phyloP scores from a whole-genome alignment of 2,797 vertebrate genomes.

The Eulemur mongoz region DNA sequence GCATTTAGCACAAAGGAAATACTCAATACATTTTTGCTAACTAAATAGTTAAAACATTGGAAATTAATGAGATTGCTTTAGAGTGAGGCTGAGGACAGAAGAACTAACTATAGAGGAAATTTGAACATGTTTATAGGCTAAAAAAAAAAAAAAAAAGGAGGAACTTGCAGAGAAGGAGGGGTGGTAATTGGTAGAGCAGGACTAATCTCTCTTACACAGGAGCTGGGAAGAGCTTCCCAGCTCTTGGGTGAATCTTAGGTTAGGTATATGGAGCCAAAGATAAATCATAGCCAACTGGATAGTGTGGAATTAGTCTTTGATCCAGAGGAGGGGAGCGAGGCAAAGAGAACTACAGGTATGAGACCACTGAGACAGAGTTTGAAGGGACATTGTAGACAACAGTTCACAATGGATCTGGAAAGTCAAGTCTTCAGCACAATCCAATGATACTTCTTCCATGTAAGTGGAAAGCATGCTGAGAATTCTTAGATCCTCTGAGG shows the following conservation, averaged over 20 bases:
- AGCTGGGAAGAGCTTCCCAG: neutral
- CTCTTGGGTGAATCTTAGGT: neutral
- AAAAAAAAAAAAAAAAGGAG: neutral
- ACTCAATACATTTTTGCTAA: neutral
- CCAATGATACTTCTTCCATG: neutral
- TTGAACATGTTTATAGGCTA: neutral
- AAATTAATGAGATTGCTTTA: conserved; percentile 1
- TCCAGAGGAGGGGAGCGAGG: neutral
- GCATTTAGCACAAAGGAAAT: neutral
- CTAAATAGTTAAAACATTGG: conserved; percentile 15
- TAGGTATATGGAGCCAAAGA: neutral
- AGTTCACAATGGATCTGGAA: neutral
- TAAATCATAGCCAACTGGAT: neutral
- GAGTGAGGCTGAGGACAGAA: neutral
- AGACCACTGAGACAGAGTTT: neutral
- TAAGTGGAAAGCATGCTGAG: neutral
- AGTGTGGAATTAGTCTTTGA: neutral
- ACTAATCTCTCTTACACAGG: neutral
- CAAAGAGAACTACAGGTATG: neutral
- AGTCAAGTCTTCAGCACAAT: neutral
- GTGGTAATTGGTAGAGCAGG: neutral
- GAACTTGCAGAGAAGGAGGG: neutral
- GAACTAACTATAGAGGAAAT: neutral
- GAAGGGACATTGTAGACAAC: neutral
- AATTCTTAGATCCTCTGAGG: neutral